These are phyloP conservation scores for Corythornis vintsioides DNA, from an alignment of 2,113 vertebrate genomes.

Conservation along the genomic window DNA sequence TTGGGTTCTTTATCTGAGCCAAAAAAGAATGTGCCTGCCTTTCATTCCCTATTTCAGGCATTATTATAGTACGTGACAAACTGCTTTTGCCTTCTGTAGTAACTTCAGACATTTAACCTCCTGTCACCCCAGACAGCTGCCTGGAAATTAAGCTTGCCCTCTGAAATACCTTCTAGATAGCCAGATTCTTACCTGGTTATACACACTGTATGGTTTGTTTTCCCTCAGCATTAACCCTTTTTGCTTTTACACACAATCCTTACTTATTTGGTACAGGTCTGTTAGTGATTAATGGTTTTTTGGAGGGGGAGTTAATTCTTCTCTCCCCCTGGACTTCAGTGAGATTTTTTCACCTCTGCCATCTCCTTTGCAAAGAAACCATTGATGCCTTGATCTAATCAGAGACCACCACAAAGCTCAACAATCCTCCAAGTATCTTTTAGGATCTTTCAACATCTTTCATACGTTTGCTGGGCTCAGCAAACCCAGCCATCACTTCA, in stretches of 20 bases:
- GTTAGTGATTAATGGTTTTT: conserved; percentile 30
- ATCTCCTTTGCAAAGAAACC: conserved; percentile 13
- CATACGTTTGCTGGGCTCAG: not conserved
- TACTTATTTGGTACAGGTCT: conserved; percentile 26
- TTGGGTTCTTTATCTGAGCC: not conserved
- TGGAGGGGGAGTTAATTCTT: conserved; percentile 10
- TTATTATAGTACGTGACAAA: not conserved
- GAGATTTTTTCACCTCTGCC: conserved; percentile 33
- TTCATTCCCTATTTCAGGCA: not conserved
- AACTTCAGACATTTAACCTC: conserved; percentile 38
- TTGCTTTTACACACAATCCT: not conserved
- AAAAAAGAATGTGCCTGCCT: not conserved
- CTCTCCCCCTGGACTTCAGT: conserved; percentile 23
- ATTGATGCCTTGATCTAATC: not conserved
- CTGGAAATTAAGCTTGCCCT: conserved; percentile 26
- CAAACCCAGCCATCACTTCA: not conserved
- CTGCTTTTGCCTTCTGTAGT: not conserved
- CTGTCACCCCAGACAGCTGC: conserved; percentile 3
- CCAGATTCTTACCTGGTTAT: not conserved
- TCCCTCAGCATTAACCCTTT: not conserved
- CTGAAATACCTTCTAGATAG: conserved; percentile 10
- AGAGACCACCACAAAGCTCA: not conserved
- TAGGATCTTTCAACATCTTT: not conserved
- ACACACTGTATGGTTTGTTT: not conserved
- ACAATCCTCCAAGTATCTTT: not conserved